These are phyloP conservation scores for Lepisosteus oculatus DNA, from an alignment of 2,113 vertebrate species.

Conservation along the genomic window DNA sequence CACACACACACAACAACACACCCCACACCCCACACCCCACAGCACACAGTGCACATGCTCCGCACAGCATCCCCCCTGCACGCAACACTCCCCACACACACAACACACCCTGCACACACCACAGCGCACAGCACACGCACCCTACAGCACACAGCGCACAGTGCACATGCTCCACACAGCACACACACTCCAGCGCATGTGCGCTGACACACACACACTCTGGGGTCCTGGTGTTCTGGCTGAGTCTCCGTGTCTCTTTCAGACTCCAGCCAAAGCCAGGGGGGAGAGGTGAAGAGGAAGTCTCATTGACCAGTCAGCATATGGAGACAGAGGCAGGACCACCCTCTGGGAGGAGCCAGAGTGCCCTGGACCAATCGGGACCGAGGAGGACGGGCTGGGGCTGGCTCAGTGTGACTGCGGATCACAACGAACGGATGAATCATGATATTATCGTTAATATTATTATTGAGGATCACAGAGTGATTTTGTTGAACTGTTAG, in stretches of 20 bases:
- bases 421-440: slow-evolving; percentile 64
- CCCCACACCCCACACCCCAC: too few species aligned
- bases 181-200: too few species aligned
- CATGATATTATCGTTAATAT: slow-evolving; percentile 35
- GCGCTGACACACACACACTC: slow-evolving; percentile 1
- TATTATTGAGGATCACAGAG: background rate
- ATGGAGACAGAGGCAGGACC: slow-evolving; percentile 14
- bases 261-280: slow-evolving; percentile 98
- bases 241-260: background rate
- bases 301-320: slow-evolving; percentile 79
- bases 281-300: slow-evolving; percentile 91
- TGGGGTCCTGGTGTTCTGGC: slow-evolving; percentile 7
- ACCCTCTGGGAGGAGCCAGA: too few species aligned
- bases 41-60: too few species aligned
- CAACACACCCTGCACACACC: too few species aligned
- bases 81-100: too few species aligned
- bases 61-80: too few species aligned
- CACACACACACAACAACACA: too few species aligned
- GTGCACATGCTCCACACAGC: too few species aligned
- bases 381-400: slow-evolving; percentile 47
- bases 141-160: too few species aligned
- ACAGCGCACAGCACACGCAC: too few species aligned
- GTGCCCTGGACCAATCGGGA: background rate
- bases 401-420: slow-evolving; percentile 61
- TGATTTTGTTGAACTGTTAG: too few species aligned